Evolutionary conservation across 2,113 vertebrate genomes (phyloP).

Genomic region (Connochaetes taurinus): DNA sequence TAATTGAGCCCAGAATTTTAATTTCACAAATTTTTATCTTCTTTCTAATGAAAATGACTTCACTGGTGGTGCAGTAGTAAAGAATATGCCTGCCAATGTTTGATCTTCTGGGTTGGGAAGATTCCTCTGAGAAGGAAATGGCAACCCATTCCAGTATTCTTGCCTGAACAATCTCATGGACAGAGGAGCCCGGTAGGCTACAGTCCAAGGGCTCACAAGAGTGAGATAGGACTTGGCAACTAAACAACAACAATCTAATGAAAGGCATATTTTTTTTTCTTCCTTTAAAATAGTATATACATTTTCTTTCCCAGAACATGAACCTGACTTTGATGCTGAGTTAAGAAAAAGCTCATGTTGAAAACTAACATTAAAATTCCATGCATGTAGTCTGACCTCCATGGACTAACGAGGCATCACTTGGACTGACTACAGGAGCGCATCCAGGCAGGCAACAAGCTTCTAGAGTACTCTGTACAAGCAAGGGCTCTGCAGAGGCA

Average conservation of each 20-base stretch:
- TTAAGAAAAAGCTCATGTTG: not conserved
- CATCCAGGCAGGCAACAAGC: not conserved
- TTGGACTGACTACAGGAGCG: not conserved
- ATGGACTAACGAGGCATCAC: not conserved
- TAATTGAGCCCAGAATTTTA: not conserved
- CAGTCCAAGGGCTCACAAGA: not conserved
- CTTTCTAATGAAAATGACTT: not conserved
- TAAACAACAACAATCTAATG: not conserved
- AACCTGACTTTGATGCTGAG: not conserved
- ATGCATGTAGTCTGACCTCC: not conserved
- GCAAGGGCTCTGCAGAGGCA: not conserved
- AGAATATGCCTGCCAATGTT: not conserved
- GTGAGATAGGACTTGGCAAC: not conserved
- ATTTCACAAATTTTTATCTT: not conserved
- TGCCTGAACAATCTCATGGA: not conserved
- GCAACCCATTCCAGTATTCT: not conserved
- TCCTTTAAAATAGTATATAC: not conserved
- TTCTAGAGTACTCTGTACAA: not conserved
- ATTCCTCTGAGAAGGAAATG: not conserved
- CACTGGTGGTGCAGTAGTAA: not conserved
- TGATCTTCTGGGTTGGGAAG: not conserved
- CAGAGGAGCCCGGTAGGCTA: not conserved
- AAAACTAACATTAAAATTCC: not conserved
- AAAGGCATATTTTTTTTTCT: not conserved
- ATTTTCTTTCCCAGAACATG: not conserved